These are phyloP conservation scores for Megalops cyprinoides DNA, from an alignment of 2,797 vertebrate species.

Conservation along the genomic window DNA sequence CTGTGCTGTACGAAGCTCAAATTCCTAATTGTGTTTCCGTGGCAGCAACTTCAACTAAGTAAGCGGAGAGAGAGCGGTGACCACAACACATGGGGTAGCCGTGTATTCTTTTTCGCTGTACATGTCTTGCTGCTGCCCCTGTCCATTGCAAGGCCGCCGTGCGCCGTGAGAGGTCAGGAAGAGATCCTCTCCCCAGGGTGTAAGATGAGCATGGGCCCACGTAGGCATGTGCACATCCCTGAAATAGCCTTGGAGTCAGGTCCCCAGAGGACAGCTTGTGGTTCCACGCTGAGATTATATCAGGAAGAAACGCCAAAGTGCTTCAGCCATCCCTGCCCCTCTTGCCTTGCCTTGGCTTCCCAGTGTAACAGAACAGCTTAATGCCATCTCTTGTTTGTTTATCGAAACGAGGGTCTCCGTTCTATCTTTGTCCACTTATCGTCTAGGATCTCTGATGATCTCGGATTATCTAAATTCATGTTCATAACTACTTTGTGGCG, in stretches of 20 bases:
- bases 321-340: not conserved
- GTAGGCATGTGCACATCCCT: conserved; percentile 38
- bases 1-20: too few species aligned
- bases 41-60: not conserved
- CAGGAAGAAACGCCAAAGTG: not conserved
- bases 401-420: not conserved
- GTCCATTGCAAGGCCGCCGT: not conserved
- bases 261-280: conserved; percentile 20
- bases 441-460: conserved; percentile 10
- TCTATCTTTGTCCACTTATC: conserved; percentile 6
- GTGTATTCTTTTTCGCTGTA: not conserved
- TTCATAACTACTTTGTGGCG: conserved; percentile 21
- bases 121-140: not conserved
- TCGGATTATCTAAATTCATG: conserved; percentile 24
- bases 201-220: conserved; percentile 39
- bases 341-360: not conserved
- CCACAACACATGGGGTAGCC: not conserved
- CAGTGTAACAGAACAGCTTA: not conserved
- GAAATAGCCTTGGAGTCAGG: conserved; percentile 37
- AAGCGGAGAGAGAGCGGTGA: not conserved
- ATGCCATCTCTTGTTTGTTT: conserved; percentile 18
- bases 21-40: not conserved
- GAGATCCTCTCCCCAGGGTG: conserved; percentile 2
- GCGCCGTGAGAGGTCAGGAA: not conserved
- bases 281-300: conserved; percentile 31